Evolutionary conservation across 2,888 invertebrate species (phyloP), one percentile per base, ranked within the genome.

Genomic region (Hemithea aestivaria): DNA sequence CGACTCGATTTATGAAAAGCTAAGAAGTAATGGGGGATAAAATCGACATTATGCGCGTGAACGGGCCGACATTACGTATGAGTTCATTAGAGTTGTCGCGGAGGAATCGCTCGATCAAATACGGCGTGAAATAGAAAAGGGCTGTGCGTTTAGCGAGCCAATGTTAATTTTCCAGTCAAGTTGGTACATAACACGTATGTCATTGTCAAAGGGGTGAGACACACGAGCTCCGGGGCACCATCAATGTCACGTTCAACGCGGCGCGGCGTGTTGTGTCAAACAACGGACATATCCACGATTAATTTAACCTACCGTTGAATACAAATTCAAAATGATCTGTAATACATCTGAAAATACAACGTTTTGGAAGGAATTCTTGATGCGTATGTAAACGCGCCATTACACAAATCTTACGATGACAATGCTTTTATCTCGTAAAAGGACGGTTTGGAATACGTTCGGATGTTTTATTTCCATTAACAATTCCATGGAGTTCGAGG

Each of bases 111-210:
- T 44, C 29, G 42, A 53, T 50, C 42, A 48, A 59, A 65, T 55
- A 58, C 41, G 47, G 50, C 56, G 51, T 58, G 53, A 58, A 63
- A 68, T 58, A 58, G 58, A 53, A 59, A 51, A 53, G 45, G 45
- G 51, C 40, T 37, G 29, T 46, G 52, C 48, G 52, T 56, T 59
- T 57, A 58, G 62, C 56, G 49, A 32, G 51, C 53, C 54, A 61
- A 64, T 63, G 58, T 52, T 56, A 62, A 67, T 69, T 68, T 71
- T 64, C 63, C 64, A 69, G 56, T 51, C 58, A 60, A 67, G 39
- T 63, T 51, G 54, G 48, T 50, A 40, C 24, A 42, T 52, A 54
- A 42, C 41, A 35, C 35, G 33, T 54, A 45, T 53, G 33, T 42
- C 36, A 36, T 40, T 48, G 56, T 57, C 50, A 57, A 46, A 28